Evolutionary conservation across 2,888 invertebrate genomes (phyloP), one percentile per base, ranked within the genome.

Genomic region (Acanthococcus lagerstroemiae): DNA sequence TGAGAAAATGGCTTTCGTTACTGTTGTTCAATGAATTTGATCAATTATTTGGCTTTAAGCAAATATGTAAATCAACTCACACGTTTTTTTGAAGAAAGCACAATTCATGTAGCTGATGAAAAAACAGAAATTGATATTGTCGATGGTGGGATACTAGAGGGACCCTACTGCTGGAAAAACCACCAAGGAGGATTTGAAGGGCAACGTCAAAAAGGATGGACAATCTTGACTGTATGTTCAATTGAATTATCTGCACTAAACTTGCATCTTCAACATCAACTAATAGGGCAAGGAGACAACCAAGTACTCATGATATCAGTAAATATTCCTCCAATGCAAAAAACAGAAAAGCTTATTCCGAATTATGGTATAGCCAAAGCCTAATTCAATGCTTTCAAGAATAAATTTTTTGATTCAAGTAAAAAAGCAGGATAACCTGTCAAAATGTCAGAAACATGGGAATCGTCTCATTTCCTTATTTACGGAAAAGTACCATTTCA

Each of bases 161-260:
- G 22, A 5, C 19, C 9, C 9, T 52, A 21, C 15, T 9, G 9
- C 15, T 52, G 52, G 52, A 7, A 9, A 9, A 6, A 21, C 15
- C 52, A 52, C 22, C 4, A 6, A 7, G 52, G 52, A 52, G 52
- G 12, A 15, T 22, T 52, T 21, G 21, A 52, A 52, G 52, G 52
- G 22, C 52, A 52, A 15, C 4, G 52, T 15, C 52, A 52, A 52
- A 52, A 52, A 52, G 52, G 52, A 15, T 52, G 52, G 52, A 52
- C 52, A 19, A 52, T 52, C 5, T 21, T 52, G 4, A 52, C 52
- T 4, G 52, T 52, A 15, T 21, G 52, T 52, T 19, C 22, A 15
- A 52, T 52, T 52, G 52, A 52, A 22, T 52, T 52, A 52, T 17
- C 52, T 9, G 15, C 52, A 21, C 15, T 52, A 4, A 9, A 17